These are phyloP conservation scores for Lasioglossum baleicum DNA, from an alignment of 1,140 invertebrate genomes.

Conservation along the genomic window DNA sequence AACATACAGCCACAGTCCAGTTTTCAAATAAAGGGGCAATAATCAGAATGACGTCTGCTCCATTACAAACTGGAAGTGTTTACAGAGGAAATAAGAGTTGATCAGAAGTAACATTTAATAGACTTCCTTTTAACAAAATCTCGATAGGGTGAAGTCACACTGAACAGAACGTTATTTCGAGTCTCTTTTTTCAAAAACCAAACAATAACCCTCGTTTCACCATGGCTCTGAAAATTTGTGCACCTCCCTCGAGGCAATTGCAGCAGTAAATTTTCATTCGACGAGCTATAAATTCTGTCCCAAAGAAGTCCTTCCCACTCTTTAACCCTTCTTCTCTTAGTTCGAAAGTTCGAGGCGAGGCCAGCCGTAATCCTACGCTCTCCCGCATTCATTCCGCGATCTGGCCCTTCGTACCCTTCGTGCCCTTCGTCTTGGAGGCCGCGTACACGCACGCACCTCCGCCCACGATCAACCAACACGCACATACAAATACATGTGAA, in stretches of 20 bases:
- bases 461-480: neutral
- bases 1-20: too few species aligned
- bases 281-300: conserved; percentile 48
- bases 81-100: too few species aligned
- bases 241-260: neutral
- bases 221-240: neutral
- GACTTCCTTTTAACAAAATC: too few species aligned
- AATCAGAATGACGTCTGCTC: too few species aligned
- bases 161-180: too few species aligned
- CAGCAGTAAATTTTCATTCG: conserved; percentile 41
- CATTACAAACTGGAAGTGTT: too few species aligned
- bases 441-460: conserved; percentile 10
- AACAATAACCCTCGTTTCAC: too few species aligned
- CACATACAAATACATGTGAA: neutral
- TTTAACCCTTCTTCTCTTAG: conserved; percentile 57
- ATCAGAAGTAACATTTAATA: too few species aligned
- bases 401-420: conserved; percentile 55
- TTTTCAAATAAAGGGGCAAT: too few species aligned
- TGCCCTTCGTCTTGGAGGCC: conserved; percentile 23
- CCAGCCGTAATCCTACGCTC: conserved; percentile 54
- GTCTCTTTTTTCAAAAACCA: too few species aligned
- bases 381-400: conserved; percentile 64
- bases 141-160: too few species aligned
- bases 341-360: conserved; percentile 38
- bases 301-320: conserved; percentile 20